Evolutionary conservation across 1,140 invertebrate genomes (phyloP).

Genomic region (Formica exsecta): DNA sequence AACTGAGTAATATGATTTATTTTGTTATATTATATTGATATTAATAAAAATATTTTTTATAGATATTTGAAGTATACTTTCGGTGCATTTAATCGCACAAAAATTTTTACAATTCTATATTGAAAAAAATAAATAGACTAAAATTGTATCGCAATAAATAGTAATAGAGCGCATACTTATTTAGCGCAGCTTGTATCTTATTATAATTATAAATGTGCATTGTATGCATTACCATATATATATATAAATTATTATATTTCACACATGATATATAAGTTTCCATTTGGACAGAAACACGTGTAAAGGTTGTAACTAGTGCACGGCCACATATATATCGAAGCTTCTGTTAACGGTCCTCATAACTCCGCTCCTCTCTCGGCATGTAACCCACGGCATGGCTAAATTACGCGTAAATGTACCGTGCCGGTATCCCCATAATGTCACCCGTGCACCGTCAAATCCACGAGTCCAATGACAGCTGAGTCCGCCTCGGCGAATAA

Average conservation of each 20-base stretch:
- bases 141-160: background rate
- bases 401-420: slow-evolving; percentile 61
- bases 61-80: background rate
- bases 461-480: slow-evolving; percentile 51
- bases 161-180: background rate
- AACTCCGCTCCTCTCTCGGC: slow-evolving; percentile 30
- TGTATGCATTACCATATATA: background rate
- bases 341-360: slow-evolving; percentile 47
- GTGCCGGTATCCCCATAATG: slow-evolving; percentile 38
- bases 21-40: background rate
- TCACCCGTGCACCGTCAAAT: slow-evolving; percentile 53
- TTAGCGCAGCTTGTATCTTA: background rate
- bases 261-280: slow-evolving; percentile 18
- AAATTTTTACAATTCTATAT: background rate
- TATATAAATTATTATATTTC: background rate
- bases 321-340: slow-evolving; percentile 23
- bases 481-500: slow-evolving; percentile 39
- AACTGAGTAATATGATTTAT: background rate
- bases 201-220: background rate
- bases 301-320: background rate
- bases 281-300: slow-evolving; percentile 32
- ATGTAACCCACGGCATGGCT: slow-evolving; percentile 17
- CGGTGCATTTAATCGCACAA: background rate
- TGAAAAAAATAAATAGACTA: background rate
- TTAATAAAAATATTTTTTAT: background rate